Conservation (phyloP, 2,888 invertebrate genomes). For the Tetranychus piercei region DNA sequence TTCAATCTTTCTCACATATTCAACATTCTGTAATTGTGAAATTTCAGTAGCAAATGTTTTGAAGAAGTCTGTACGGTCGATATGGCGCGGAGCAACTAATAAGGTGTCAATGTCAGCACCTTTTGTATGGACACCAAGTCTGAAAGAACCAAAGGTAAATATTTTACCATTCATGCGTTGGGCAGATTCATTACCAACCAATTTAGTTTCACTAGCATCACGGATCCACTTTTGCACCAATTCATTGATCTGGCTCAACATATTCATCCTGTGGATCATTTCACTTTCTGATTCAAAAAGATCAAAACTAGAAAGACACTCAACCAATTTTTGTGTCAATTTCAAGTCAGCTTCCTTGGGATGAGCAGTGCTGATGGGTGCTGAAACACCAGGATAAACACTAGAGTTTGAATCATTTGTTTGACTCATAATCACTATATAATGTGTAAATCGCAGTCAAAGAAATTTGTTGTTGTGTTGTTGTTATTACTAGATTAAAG, state of each 20-base stretch:
- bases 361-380: slow-evolving; percentile 70
- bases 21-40: slow-evolving; percentile 64
- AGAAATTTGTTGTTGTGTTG: too few relatives aligned
- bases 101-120: slow-evolving; percentile 93
- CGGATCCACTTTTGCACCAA: slow-evolving; percentile 86
- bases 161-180: slow-evolving; percentile 85
- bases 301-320: slow-evolving; percentile 57
- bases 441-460: too few relatives aligned
- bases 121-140: slow-evolving; percentile 67
- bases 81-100: slow-evolving; percentile 90
- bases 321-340: slow-evolving; percentile 56
- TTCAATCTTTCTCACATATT: slow-evolving; percentile 72
- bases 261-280: slow-evolving; percentile 57
- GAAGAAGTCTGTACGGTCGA: slow-evolving; percentile 84
- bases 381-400: slow-evolving; percentile 55
- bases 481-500: too few relatives aligned
- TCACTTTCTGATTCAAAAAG: slow-evolving; percentile 80
- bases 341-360: slow-evolving; percentile 59
- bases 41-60: slow-evolving; percentile 77
- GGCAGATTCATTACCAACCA: slow-evolving; percentile 75
- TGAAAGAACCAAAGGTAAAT: slow-evolving; percentile 96
- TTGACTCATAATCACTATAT: too few relatives aligned
- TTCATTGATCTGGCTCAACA: slow-evolving; percentile 56
- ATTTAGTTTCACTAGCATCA: slow-evolving; percentile 57
- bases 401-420: too few relatives aligned